These are phyloP conservation scores for Papilio elwesi DNA, from an alignment of 2,888 invertebrate species.

Conservation along the genomic window DNA sequence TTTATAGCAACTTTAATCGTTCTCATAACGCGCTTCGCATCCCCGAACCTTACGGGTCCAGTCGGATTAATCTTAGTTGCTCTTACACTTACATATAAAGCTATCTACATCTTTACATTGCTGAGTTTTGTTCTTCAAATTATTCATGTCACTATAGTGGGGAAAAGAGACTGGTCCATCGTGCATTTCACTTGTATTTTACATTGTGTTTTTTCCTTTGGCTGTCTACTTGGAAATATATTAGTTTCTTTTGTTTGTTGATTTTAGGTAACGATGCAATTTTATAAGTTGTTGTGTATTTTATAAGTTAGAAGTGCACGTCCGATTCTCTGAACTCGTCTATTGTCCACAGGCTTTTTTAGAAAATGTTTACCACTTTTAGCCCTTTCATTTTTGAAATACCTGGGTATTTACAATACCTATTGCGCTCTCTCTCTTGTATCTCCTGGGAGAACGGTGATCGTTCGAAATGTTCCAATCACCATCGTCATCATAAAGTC, in stretches of 20 bases:
- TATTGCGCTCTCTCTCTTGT: too few relatives aligned
- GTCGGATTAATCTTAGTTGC: slow-evolving; percentile 2
- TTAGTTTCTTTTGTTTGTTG: neutral
- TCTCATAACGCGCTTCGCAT: neutral
- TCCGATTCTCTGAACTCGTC: too few relatives aligned
- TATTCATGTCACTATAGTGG: neutral
- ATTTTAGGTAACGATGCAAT: neutral
- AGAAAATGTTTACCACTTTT: neutral
- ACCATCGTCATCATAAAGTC: too few relatives aligned
- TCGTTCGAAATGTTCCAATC: too few relatives aligned
- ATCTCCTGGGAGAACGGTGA: too few relatives aligned
- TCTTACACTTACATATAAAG: neutral
- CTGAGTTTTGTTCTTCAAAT: neutral
- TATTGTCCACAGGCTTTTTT: too few relatives aligned
- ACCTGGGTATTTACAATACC: too few relatives aligned
- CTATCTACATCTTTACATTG: slow-evolving; percentile 15
- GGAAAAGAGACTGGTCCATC: neutral
- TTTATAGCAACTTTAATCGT: neutral
- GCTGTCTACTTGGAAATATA: neutral
- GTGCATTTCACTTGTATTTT: slow-evolving; percentile 1
- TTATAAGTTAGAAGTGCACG: too few relatives aligned
- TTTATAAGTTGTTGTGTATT: too few relatives aligned
- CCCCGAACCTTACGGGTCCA: neutral
- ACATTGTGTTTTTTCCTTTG: neutral
- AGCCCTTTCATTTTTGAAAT: neutral